phyloP scores from a whole-genome alignment of 2,113 vertebrate genomes.

The Penelope pileata region DNA sequence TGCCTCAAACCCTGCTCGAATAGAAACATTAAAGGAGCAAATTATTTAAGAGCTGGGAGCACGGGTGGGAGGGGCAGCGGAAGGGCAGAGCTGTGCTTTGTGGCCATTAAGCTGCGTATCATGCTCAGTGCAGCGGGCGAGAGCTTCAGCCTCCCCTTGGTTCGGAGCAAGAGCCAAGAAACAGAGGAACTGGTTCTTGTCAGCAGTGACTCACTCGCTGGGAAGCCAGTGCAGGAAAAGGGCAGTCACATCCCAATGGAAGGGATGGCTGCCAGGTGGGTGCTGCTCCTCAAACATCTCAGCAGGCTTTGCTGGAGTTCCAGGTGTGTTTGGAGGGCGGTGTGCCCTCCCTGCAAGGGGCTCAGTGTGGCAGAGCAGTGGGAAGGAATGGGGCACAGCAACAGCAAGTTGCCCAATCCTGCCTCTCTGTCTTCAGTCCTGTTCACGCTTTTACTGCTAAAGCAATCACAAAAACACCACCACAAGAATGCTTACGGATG shows the following conservation, averaged over 20 bases:
- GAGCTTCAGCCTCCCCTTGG: not conserved
- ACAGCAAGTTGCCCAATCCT: not conserved
- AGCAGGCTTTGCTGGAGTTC: not conserved
- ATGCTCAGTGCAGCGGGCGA: constrained; percentile 35
- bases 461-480: not conserved
- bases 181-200: not conserved
- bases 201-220: not conserved
- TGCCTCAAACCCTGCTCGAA: not conserved
- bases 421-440: not conserved
- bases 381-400: accelerated
- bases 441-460: not conserved
- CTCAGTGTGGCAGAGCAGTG: accelerated
- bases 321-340: not conserved
- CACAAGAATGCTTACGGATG: not conserved
- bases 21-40: constrained; percentile 23
- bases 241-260: too few relatives aligned
- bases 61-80: constrained; percentile 19
- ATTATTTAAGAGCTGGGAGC: constrained; percentile 37
- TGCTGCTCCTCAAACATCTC: not conserved
- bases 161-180: not conserved
- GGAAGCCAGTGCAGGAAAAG: not conserved
- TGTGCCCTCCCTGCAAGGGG: not conserved
- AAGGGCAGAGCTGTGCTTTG: not conserved
- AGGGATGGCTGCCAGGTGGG: not conserved
- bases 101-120: constrained; percentile 12